Percentiles rank a stretch among this genome's conserved stretches.
These are phyloP conservation scores for Falco naumanni DNA, from an alignment of 2,797 vertebrate genomes.

Conservation along the genomic window DNA sequence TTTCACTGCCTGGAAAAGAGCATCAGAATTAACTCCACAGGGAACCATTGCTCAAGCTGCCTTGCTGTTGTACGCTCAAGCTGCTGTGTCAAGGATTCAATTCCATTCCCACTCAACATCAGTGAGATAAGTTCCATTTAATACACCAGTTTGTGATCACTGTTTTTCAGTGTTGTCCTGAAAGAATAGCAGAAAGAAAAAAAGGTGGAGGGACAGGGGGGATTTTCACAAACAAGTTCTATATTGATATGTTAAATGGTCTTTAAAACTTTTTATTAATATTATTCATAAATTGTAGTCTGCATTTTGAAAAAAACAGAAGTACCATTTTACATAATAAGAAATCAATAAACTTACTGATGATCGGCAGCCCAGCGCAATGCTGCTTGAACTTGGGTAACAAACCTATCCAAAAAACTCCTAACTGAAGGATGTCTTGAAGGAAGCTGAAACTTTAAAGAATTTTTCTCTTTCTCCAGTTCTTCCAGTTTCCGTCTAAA, in stretches of 20 bases:
- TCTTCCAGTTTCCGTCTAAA: conserved; percentile 86
- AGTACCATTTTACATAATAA: not conserved
- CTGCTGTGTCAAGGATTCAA: not conserved
- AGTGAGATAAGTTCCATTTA: not conserved
- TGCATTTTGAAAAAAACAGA: not conserved
- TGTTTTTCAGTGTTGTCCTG: not conserved
- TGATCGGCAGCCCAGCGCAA: conserved; percentile 56
- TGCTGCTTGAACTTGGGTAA: conserved; percentile 75
- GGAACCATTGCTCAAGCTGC: not conserved
- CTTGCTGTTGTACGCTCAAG: not conserved
- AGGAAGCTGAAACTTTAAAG: conserved; percentile 84
- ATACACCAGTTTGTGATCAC: not conserved
- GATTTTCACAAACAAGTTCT: not conserved
- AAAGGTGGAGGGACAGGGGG: accelerated
- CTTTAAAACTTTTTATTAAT: not conserved
- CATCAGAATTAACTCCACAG: conserved; percentile 21
- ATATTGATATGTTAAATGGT: accelerated
- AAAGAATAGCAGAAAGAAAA: not conserved
- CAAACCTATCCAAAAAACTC: conserved; percentile 81
- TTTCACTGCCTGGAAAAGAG: conserved; percentile 7
- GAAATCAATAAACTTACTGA: conserved; percentile 54
- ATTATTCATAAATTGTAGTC: not conserved
- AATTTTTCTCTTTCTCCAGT: conserved; percentile 79
- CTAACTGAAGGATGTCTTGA: conserved; percentile 84
- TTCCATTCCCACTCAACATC: not conserved